phyloP scores from a whole-genome alignment of 1,140 invertebrate species.

The Druon quercuslanigerum region DNA sequence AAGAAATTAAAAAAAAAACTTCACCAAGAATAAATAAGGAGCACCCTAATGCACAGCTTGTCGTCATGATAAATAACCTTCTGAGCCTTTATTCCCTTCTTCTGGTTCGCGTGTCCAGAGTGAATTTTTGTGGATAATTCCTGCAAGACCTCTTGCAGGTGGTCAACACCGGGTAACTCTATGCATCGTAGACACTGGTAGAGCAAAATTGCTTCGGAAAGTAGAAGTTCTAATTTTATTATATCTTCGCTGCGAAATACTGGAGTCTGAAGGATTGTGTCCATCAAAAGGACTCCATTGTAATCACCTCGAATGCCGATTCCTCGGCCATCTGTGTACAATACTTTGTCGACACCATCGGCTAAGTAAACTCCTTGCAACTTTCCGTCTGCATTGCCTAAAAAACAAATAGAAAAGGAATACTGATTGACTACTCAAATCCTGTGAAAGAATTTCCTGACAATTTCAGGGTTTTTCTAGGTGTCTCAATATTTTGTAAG shows the following conservation, averaged over 20 bases:
- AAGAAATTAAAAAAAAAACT: no score
- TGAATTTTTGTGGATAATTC: conserved; percentile 86
- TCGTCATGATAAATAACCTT: conserved; percentile 75
- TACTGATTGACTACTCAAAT: no score
- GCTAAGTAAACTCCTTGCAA: conserved; percentile 84
- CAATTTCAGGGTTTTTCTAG: no score
- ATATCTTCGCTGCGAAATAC: conserved; percentile 83
- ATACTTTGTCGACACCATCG: conserved; percentile 84
- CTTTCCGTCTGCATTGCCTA: conserved; percentile 76
- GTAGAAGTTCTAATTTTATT: conserved; percentile 88
- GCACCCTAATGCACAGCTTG: background rate
- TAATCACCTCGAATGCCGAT: conserved; percentile 91
- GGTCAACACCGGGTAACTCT: conserved; percentile 84
- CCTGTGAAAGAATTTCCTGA: no score
- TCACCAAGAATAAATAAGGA: no score
- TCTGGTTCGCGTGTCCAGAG: conserved; percentile 81
- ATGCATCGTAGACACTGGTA: conserved; percentile 85
- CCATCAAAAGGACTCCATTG: conserved; percentile 90
- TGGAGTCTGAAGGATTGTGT: conserved; percentile 90
- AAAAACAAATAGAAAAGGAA: conserved; percentile 35
- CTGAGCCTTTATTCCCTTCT: conserved; percentile 90
- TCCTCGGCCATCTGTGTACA: conserved; percentile 87
- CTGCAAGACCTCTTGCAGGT: conserved; percentile 84
- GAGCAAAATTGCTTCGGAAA: conserved; percentile 90
- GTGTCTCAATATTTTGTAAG: no score